Evolutionary conservation across 1,140 invertebrate genomes (phyloP), one percentile per base, ranked within the genome.

Genomic region (Melitaea cinxia): DNA sequence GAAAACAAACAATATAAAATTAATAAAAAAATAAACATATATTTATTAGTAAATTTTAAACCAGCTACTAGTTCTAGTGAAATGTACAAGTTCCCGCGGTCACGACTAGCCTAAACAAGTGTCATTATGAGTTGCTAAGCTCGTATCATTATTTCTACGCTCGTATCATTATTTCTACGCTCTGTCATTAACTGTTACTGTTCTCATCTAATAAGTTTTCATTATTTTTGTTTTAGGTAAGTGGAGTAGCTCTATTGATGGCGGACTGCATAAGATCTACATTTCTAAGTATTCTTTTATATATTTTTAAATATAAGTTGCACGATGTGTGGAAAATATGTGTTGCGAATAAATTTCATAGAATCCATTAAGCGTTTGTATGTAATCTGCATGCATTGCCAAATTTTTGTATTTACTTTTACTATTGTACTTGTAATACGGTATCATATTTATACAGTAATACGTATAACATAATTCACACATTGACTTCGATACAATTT

Each of bases 151-250:
- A 68, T 58, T 58, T 61, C 61, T 56, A 63, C 54, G 35, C 63
- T 33, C 45, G n/a, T 24, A 39, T 64, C 66, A 57, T 68, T 68
- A 68, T 58, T 58, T 61, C 61, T 56, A 63, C 54, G 35, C 63
- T 33, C 45, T 24, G 50, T 64, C 66, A 57, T 68, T 68, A 68
- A 55, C 56, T 24, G 26, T 58, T 58, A 54, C 66, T 68, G 66
- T 63, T 54, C 23, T 49, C 21, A 52, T 68, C 55, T 70, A 70
- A 70, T 68, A 59, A 68, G 42, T 50, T 24, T 52, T 61, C 45
- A 68, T 68, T 71, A 58, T 69, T 72, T n/a, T 72, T 72, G 66
- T 72, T 69, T 62, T 62, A 72, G 70, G 70, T 72, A 72, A 65
- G 70, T 72, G 42, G 42, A 63, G 49, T 24, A n/a, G 21, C 39